Conservation (phyloP, 92 coral and sea anemone species). For the Galaxea fascicularis region DNA sequence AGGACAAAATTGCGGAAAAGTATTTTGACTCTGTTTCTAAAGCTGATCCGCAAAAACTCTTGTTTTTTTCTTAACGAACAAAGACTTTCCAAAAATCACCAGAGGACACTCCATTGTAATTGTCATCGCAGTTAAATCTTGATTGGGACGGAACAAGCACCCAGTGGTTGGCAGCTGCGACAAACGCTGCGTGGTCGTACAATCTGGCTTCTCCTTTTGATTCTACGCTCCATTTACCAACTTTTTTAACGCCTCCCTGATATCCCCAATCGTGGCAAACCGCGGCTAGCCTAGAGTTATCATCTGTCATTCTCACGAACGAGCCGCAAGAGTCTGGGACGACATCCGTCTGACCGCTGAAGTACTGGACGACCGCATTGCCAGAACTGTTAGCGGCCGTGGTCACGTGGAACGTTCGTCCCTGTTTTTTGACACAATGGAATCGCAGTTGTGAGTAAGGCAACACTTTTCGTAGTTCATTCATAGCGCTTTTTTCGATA, state of each 20-base stretch:
- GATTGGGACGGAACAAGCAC: not conserved
- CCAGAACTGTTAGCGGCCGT: conserved; percentile 7
- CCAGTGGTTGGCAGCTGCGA: not conserved
- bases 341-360: not conserved
- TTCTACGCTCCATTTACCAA: too few species aligned
- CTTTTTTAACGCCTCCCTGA: too few species aligned
- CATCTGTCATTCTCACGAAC: not conserved
- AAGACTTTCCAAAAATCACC: too few species aligned
- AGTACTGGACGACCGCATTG: conserved; percentile 5
- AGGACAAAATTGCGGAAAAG: too few species aligned
- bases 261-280: not conserved
- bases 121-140: not conserved
- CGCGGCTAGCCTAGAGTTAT: not conserved
- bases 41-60: too few species aligned
- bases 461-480: too few species aligned
- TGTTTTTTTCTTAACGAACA: too few species aligned
- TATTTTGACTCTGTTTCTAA: too few species aligned
- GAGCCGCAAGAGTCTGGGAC: not conserved
- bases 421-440: not conserved
- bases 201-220: not conserved
- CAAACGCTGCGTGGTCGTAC: not conserved
- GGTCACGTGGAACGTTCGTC: not conserved
- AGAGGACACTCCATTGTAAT: not conserved
- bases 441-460: too few species aligned
- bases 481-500: too few species aligned